Percentiles rank a stretch among this genome's conserved stretches.
Conservation (phyloP, 2,113 vertebrate genomes). For the Polyodon spathula region DNA sequence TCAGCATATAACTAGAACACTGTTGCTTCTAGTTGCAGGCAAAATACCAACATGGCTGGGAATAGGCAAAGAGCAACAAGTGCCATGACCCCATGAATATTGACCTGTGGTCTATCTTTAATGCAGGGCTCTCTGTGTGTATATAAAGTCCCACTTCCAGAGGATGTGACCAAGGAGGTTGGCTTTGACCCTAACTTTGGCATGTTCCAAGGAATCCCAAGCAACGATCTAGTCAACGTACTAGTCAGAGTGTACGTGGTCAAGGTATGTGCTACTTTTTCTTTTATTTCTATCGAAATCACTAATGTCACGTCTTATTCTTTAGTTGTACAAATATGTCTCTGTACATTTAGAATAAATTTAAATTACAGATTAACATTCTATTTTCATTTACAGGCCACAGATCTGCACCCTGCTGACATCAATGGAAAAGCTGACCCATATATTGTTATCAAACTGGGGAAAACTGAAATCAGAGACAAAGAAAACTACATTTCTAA, state of each 20-base stretch:
- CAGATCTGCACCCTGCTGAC: constrained; percentile 89
- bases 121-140: constrained; percentile 87
- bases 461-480: constrained; percentile 88
- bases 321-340: no score
- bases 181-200: constrained; percentile 82
- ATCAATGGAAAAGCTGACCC: constrained; percentile 96
- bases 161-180: constrained; percentile 73
- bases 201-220: constrained; percentile 96
- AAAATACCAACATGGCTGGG: no score
- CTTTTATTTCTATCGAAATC: no score
- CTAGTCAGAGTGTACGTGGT: constrained; percentile 86
- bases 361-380: background rate
- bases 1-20: no score
- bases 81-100: background rate
- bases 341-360: no score
- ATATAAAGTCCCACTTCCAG: constrained; percentile 86
- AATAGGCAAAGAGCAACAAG: no score
- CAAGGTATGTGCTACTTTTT: constrained; percentile 57
- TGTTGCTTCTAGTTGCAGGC: no score
- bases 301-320: no score
- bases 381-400: constrained; percentile 59
- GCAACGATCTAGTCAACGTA: constrained; percentile 85
- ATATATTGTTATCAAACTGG: constrained; percentile 83
- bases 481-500: constrained; percentile 99
- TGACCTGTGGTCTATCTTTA: background rate